A percentile compares a stretch with the other conserved stretches of the same genome.
phyloP scores from a whole-genome alignment of 2,113 vertebrate genomes.

The Grammomys surdaster region DNA sequence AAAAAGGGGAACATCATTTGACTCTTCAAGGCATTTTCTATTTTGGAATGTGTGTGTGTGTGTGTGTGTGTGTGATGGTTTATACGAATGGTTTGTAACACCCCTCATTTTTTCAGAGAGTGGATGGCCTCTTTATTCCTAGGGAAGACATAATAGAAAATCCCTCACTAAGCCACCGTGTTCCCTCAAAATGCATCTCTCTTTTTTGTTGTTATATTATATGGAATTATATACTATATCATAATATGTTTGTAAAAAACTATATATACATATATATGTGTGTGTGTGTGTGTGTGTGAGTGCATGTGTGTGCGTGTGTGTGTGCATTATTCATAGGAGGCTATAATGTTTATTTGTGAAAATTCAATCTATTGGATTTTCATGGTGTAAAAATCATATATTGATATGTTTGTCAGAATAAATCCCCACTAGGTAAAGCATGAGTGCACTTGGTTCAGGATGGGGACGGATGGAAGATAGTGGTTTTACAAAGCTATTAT shows the following conservation, averaged over 20 bases:
- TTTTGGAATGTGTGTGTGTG: neutral
- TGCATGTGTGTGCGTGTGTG: too few relatives aligned
- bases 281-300: too few relatives aligned
- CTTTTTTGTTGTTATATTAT: neutral
- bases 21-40: neutral
- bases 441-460: neutral
- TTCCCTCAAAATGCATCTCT: neutral
- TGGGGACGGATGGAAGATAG: too few relatives aligned
- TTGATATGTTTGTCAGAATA: neutral
- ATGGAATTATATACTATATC: neutral
- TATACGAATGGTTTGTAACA: neutral
- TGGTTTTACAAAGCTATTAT: neutral
- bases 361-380: neutral
- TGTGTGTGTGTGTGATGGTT: neutral
- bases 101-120: neutral
- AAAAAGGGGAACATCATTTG: neutral
- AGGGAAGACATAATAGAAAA: neutral
- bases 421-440: neutral
- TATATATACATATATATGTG: too few relatives aligned
- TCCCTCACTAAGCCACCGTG: fast-evolving
- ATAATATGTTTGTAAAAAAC: neutral
- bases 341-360: neutral
- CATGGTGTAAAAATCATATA: neutral
- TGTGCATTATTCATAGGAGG: too few relatives aligned
- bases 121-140: neutral